These are phyloP conservation scores for Drosophila saltans DNA, from an alignment of 1,140 invertebrate genomes.

Conservation along the genomic window DNA sequence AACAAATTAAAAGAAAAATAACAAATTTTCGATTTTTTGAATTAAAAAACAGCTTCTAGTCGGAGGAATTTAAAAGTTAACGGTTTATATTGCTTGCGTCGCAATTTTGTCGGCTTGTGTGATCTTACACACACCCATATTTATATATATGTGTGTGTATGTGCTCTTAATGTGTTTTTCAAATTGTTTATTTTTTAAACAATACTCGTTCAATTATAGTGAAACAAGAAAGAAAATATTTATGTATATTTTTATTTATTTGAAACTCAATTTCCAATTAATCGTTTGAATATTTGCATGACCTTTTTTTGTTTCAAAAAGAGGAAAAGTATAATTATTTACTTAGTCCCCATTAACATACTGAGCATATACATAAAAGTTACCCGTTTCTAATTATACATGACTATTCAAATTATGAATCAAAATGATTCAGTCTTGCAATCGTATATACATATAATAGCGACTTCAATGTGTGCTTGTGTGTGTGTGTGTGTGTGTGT, in stretches of 20 bases:
- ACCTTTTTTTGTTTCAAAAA: neutral
- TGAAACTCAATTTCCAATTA: neutral
- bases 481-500: too few species aligned
- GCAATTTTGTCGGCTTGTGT: constrained; percentile 6
- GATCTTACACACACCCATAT: neutral
- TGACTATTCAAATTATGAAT: too few species aligned
- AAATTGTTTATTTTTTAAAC: constrained; percentile 8
- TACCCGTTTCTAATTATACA: too few species aligned
- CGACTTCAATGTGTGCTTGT: too few species aligned
- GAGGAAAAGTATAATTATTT: too few species aligned
- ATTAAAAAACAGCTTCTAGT: neutral
- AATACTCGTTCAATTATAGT: constrained; percentile 3
- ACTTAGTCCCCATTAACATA: too few species aligned
- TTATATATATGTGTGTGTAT: neutral
- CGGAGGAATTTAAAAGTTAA: neutral
- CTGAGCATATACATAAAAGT: too few species aligned
- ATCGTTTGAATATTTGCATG: constrained; percentile 5
- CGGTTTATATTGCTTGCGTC: neutral
- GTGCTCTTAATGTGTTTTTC: constrained; percentile 2
- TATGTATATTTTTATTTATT: neutral
- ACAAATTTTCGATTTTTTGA: neutral
- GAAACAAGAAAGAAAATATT: neutral
- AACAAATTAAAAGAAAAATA: neutral
- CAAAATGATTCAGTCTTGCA: too few species aligned
- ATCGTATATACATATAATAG: too few species aligned